Base-by-base conservation (phyloP, 2,797 vertebrate species). In the Carapus acus region DNA sequence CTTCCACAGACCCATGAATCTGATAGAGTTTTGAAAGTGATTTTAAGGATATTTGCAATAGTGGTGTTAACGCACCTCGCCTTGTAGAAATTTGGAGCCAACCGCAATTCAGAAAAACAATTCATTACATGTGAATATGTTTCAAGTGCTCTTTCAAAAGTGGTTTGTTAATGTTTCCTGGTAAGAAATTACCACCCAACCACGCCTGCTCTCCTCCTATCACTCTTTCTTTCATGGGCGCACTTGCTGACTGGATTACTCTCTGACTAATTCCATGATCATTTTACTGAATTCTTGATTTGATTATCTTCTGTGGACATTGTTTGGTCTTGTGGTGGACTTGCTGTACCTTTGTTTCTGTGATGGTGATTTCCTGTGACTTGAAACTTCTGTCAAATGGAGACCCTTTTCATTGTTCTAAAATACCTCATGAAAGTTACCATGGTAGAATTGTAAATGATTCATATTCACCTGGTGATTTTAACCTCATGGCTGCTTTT, bases 71-170 rank as follows among this genome's bases (percentile, higher is more conserved):
- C n/a, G n/a, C n/a, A n/a, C n/a, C n/a, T n/a, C n/a, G n/a, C n/a
- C n/a, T n/a, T n/a, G n/a, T n/a, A n/a, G n/a, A n/a, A n/a, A n/a
- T n/a, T n/a, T n/a, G n/a, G n/a, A n/a, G n/a, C n/a, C n/a, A n/a
- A n/a, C n/a, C n/a, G n/a, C n/a, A n/a, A n/a, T n/a, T n/a, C n/a
- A n/a, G n/a, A n/a, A 49, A 44, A 27, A 37, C 29, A 41, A 2
- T 12, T 24, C 54, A 43, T 41, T 16, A 49, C 2, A n/a, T 31
- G 11, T 29, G 36, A 27, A 68, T 37, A n/a, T n/a, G n/a, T n/a
- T n/a, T 77, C 81, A 84, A 81, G 82, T 83, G 81, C 78, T 82
- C 70, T 82, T 84, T 74, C 69, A 45, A 49, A 57, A 76, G 80
- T 53, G 70, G 74, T 79, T 80, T 75, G 45, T 63, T 51, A 58